Evolutionary conservation across 2,888 invertebrate genomes (phyloP), one percentile per base, ranked within the genome.

Genomic region (Noctua janthe): DNA sequence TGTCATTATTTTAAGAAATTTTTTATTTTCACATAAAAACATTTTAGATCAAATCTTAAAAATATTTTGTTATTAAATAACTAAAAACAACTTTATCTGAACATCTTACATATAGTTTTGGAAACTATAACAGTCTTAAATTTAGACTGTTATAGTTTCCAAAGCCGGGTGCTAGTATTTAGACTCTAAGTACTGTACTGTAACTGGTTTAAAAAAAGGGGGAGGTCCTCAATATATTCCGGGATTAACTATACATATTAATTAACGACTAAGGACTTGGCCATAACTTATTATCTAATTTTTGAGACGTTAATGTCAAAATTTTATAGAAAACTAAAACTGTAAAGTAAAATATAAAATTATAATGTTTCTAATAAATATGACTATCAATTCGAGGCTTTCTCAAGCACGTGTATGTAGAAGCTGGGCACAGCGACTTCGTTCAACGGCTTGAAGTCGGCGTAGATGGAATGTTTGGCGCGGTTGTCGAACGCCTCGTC

Each of bases 381-480:
- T 29, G n/a, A 17, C 7, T 73, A 59, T 84, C 39, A 86, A 73
- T 87, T 35, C 5, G 51, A 75, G 10, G 87, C 90, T 95, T 99
- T 98, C 94, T 98, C 97, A 89, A 99, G 97, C 47, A 99, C 97
- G 93, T 99, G 99, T 83, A 99, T 98, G 91, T 98, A 99, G 95
- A 99, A 99, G 67, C 98, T 98, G 0, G 99, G 99, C 86, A 97
- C 97, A 47, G 97, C 91, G 10, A 98, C 97, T 77, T 98, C 95
- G 49, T 97, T 96, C 71, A 98, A 91, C 0, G 97, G 96, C 93
- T 98, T 98, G 96, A 99, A 99, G 95, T 99, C 99, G 0, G 98
- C 99, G 92, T 97, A 99, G 80, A 99, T 97, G 83, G 97, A 97
- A 93, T 98, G 98, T 74, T 97, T 97, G 2, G 97, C 97, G 49